These are phyloP conservation scores for Pandemis heparana DNA, from an alignment of 2,888 invertebrate species.

Conservation along the genomic window DNA sequence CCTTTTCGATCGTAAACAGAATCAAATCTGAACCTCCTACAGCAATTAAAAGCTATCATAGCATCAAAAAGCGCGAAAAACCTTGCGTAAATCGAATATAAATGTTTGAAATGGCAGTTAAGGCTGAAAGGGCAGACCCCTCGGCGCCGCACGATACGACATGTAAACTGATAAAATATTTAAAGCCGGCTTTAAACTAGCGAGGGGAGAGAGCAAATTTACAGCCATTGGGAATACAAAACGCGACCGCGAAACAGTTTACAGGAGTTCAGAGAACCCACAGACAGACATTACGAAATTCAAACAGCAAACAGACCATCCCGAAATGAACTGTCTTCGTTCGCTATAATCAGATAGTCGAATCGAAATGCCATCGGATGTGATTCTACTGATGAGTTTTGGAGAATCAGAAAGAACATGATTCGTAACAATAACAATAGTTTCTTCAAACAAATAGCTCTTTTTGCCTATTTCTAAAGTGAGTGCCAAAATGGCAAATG, in stretches of 20 bases:
- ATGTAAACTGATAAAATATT: conserved; percentile 83
- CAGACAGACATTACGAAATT: background rate
- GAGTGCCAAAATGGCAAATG: no score
- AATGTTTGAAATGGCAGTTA: conserved; percentile 65
- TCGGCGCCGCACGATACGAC: conserved; percentile 78
- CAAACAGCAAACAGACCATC: no score
- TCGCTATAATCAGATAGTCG: background rate
- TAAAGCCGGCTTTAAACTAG: conserved; percentile 72
- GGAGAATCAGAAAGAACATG: background rate
- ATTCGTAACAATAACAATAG: no score
- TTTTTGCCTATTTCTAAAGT: no score
- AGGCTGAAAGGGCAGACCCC: conserved; percentile 68
- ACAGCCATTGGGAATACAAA: conserved; percentile 70
- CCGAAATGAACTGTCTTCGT: background rate
- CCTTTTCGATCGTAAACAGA: conserved; percentile 7
- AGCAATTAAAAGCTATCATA: conserved; percentile 52
- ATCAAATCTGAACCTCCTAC: conserved; percentile 34
- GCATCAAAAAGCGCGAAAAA: conserved; percentile 50
- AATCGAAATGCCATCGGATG: background rate
- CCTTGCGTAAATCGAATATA: conserved; percentile 62
- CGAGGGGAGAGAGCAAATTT: conserved; percentile 72
- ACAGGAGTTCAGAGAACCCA: conserved; percentile 13
- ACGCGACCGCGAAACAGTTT: conserved; percentile 36
- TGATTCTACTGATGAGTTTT: background rate
- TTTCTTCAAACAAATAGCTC: no score